Conservation (phyloP, 2,888 invertebrate species). For the Pimpla rufipes region DNA sequence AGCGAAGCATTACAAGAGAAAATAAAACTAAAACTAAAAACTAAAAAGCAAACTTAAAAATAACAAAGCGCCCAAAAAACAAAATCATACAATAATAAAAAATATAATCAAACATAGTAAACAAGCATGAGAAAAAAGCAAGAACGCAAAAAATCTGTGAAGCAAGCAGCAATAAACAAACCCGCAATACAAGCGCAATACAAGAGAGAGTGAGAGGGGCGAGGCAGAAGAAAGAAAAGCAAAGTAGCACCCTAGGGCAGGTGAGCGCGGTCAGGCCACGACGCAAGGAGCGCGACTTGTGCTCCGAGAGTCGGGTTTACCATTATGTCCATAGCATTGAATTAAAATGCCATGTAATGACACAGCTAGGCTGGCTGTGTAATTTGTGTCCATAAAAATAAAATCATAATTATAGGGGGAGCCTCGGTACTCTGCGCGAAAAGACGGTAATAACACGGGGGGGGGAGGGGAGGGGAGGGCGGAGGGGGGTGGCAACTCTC, state of each 20-base stretch:
- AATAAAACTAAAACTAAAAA: too few species aligned
- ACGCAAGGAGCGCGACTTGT: constrained; percentile 43
- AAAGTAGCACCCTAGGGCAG: constrained; percentile 73
- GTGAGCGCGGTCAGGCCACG: constrained; percentile 74
- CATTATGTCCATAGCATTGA: constrained; percentile 84
- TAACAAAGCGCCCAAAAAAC: too few species aligned
- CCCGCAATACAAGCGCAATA: too few species aligned
- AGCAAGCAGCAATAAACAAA: too few species aligned
- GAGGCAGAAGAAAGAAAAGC: constrained; percentile 52
- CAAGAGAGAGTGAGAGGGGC: too few species aligned
- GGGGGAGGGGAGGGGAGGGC: constrained; percentile 69
- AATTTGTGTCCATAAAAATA: constrained; percentile 85
- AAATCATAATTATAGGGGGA: constrained; percentile 84
- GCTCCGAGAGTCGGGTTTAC: constrained; percentile 76
- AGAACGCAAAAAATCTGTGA: too few species aligned
- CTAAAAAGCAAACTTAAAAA: too few species aligned
- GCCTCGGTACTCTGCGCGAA: constrained; percentile 76
- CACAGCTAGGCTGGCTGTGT: constrained; percentile 83
- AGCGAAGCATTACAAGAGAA: too few species aligned
- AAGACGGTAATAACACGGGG: constrained; percentile 83
- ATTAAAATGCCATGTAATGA: constrained; percentile 85
- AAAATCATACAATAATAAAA: too few species aligned
- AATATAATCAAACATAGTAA: too few species aligned
- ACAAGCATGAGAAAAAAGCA: too few species aligned
- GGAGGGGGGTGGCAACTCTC: constrained; percentile 53